Conservation (phyloP, 2,797 vertebrate species). For the Anabacerthia variegaticeps region DNA sequence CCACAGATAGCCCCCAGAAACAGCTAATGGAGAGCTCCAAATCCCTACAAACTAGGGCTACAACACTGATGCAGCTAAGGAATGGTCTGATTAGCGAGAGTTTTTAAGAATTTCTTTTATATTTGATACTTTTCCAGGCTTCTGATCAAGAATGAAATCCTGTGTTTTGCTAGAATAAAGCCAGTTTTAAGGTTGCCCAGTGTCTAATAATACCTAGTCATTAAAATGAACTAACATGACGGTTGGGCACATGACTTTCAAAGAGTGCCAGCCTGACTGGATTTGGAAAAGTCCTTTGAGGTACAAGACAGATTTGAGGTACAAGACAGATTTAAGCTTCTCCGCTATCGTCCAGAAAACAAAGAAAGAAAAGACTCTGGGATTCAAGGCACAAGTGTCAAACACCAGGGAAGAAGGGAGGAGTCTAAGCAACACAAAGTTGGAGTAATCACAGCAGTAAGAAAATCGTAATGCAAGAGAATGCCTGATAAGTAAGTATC, state of each 20-base stretch:
- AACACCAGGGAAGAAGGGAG: not conserved
- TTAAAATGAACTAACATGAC: not conserved
- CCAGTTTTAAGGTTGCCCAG: not conserved
- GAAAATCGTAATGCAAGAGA: not conserved
- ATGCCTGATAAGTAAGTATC: not conserved
- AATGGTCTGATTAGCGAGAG: not conserved
- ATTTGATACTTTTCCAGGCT: not conserved
- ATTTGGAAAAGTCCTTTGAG: not conserved
- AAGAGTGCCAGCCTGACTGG: not conserved
- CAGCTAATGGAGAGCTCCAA: not conserved
- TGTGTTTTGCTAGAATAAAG: not conserved
- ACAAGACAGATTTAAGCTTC: not conserved
- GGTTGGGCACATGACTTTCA: not conserved
- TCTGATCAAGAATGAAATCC: not conserved
- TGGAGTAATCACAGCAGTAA: fast-evolving
- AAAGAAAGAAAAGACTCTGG: not conserved
- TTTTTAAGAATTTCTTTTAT: not conserved
- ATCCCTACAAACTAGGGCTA: not conserved
- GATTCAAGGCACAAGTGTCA: not conserved
- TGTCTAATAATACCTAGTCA: not conserved
- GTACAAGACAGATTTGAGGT: not conserved
- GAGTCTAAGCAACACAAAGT: not conserved
- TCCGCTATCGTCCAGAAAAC: not conserved
- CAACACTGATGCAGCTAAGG: not conserved
- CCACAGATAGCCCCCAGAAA: not conserved